Conservation (phyloP, 2,888 invertebrate genomes). For the Drosophila austrosaltans region DNA sequence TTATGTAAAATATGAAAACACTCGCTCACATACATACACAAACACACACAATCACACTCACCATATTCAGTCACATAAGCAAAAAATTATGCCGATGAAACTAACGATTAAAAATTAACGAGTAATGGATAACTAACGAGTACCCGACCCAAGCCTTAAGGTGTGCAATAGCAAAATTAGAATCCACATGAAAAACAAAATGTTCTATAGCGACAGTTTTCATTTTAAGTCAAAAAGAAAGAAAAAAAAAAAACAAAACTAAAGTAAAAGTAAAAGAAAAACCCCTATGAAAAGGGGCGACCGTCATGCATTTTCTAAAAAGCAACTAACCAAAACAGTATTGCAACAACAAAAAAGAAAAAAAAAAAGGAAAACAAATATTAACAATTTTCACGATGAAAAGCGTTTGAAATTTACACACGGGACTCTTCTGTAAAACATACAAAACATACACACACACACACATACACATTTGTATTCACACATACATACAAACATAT, state of each 20-base stretch:
- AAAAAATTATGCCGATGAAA: background rate
- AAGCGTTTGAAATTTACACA: slow-evolving; percentile 1
- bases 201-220: slow-evolving; percentile 17
- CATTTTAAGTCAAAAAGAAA: slow-evolving; percentile 19
- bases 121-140: slow-evolving; percentile 5
- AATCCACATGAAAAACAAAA: slow-evolving; percentile 9
- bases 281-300: slow-evolving; percentile 2
- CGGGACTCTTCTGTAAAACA: slow-evolving; percentile 19
- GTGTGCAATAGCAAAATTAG: slow-evolving; percentile 30
- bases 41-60: slow-evolving; percentile 29
- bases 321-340: slow-evolving; percentile 54
- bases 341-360: slow-evolving; percentile 48
- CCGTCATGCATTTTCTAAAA: slow-evolving; percentile 14
- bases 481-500: slow-evolving; percentile 64
- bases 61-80: background rate
- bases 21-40: slow-evolving; percentile 18
- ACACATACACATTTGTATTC: slow-evolving; percentile 40
- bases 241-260: background rate
- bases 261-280: slow-evolving; percentile 7
- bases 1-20: slow-evolving; percentile 65
- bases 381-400: slow-evolving; percentile 26
- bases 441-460: slow-evolving; percentile 34
- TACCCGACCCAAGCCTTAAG: slow-evolving; percentile 24
- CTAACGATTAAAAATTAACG: background rate
- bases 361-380: slow-evolving; percentile 43